Base-by-base conservation (phyloP, 2,888 invertebrate genomes). In the Volucella bombylans region DNA sequence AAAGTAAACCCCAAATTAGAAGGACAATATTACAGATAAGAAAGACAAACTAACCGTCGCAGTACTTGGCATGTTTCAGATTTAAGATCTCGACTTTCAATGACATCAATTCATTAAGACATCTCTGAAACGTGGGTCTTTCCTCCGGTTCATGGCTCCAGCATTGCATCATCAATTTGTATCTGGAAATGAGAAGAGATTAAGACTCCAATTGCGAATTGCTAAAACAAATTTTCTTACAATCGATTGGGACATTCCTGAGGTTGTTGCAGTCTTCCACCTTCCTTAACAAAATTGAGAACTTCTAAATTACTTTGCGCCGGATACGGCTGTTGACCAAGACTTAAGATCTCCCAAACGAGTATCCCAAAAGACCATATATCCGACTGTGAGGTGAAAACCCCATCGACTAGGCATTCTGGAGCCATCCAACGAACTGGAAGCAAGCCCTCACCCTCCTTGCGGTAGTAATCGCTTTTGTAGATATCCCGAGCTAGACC, bases 361-460 rank as follows among this genome's bases (percentile, higher is more conserved):
- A 99, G 93, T 0, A 99, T 96, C 0, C 96, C 97, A 92, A 97
- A 97, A 0, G 97, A 95, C 99, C 99, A 99, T 4, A 99, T 98
- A 91, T 99, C 99, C 0, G 98, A 97, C 90, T 99, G 98, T 64
- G 97, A 96, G 0, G 98, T 98, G 90, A 99, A 99, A 0, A 99
- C 96, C 0, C 99, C 98, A 90, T 99, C 98, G 1, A 97, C 95
- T 11, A 99, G 92, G 31, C 98, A 97, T 92, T 99, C 99, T 1
- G 99, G 99, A 0, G 98, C 96, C 98, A 99, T 99, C 99, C 99
- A 99, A 50, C 98, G 93, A 0, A 99, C 98, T 1, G 99, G 99
- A 65, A 99, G 91, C 57, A 98, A 92, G 1, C 98, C 95, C 93
- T 96, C 95, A 1, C 97, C 96, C 92, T 98, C 98, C 91, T 99